phyloP scores from a whole-genome alignment of 2,797 vertebrate genomes.

The Emys orbicularis region DNA sequence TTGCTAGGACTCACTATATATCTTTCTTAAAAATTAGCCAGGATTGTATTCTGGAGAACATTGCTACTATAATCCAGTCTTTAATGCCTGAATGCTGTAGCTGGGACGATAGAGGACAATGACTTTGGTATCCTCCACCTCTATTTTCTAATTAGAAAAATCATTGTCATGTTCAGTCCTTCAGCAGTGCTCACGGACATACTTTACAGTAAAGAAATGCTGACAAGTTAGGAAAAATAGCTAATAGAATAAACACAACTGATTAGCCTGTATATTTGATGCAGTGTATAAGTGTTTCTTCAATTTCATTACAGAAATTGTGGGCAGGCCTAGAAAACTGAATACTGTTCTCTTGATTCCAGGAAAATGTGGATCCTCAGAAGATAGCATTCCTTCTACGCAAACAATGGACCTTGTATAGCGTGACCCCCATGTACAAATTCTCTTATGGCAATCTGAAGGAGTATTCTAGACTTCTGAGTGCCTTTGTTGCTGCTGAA shows the following conservation, averaged over 20 bases:
- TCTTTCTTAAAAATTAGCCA: neutral
- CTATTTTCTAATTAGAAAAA: no score
- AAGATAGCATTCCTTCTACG: slow-evolving; percentile 83
- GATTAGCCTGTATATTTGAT: neutral
- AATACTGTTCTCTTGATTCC: neutral
- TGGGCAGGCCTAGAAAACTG: neutral
- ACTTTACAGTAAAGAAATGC: no score
- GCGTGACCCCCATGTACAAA: slow-evolving; percentile 91
- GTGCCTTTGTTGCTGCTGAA: slow-evolving; percentile 87
- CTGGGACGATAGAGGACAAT: no score
- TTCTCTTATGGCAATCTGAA: slow-evolving; percentile 85
- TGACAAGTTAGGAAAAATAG: neutral
- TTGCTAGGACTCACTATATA: neutral
- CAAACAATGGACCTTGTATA: slow-evolving; percentile 91
- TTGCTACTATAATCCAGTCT: no score
- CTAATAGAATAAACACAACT: neutral
- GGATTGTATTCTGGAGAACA: neutral
- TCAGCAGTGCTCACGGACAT: no score
- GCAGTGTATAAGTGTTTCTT: neutral
- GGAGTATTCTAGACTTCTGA: slow-evolving; percentile 87
- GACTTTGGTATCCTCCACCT: no score
- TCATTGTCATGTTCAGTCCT: no score
- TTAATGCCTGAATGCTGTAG: no score
- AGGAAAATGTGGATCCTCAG: slow-evolving; percentile 83
- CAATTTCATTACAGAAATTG: neutral